These are phyloP conservation scores for Tetragonula clypearis DNA, from an alignment of 1,140 invertebrate species.

Conservation along the genomic window DNA sequence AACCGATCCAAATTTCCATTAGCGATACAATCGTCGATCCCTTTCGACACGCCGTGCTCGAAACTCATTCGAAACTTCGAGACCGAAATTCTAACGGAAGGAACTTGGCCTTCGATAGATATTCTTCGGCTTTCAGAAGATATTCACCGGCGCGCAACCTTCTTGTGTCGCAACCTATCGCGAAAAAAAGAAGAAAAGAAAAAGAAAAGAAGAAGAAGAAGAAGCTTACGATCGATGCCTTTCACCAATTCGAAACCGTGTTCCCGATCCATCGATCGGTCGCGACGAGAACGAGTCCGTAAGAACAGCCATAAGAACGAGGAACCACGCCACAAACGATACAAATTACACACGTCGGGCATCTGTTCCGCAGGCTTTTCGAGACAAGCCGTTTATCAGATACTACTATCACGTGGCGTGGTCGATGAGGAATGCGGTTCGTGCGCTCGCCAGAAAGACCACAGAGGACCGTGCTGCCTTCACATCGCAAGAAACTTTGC, in stretches of 20 bases:
- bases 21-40: not conserved
- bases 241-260: conserved; percentile 51
- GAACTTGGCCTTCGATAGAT: not conserved
- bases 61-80: too few species aligned
- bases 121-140: conserved; percentile 1
- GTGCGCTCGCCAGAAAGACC: conserved; percentile 43
- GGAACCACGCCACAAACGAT: not conserved
- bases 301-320: not conserved
- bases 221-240: conserved; percentile 53
- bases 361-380: conserved; percentile 1
- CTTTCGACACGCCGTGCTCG: too few species aligned
- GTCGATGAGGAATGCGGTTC: conserved; percentile 68
- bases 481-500: not conserved
- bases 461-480: conserved; percentile 19
- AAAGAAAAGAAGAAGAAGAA: too few species aligned
- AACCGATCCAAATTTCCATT: not conserved
- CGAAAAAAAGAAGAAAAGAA: not conserved
- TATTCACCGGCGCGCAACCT: not conserved
- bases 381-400: conserved; percentile 6
- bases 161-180: not conserved
- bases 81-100: not conserved
- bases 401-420: conserved; percentile 66
- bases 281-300: not conserved
- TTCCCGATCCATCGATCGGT: conserved; percentile 3
- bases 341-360: not conserved